A percentile compares a stretch with the other conserved stretches of the same genome.
phyloP scores from a whole-genome alignment of 2,797 vertebrate genomes.

The Margarornis squamiger region DNA sequence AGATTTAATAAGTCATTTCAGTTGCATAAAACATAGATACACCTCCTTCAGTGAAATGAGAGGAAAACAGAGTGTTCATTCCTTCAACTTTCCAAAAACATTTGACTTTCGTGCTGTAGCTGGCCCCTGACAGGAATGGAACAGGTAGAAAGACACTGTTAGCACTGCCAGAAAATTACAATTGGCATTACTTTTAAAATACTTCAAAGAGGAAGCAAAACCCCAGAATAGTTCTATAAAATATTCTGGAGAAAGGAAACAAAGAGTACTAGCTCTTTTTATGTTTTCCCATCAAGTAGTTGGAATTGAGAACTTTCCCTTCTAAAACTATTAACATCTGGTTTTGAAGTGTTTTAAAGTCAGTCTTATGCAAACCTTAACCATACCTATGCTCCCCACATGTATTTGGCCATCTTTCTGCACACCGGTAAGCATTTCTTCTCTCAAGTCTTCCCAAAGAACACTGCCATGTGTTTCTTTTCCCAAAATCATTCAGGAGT shows the following conservation, averaged over 20 bases:
- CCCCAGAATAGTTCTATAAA: neutral
- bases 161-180: neutral
- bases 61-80: neutral
- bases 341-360: neutral
- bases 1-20: conserved; percentile 30
- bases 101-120: neutral
- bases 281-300: neutral
- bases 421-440: neutral
- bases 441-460: neutral
- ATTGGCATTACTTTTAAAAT: neutral
- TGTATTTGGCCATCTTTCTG: neutral
- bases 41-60: neutral
- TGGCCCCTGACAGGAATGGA: neutral
- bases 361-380: neutral
- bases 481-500: neutral
- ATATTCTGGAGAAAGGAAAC: neutral
- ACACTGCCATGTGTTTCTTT: neutral
- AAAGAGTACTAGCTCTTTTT: neutral
- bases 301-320: neutral
- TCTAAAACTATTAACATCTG: neutral
- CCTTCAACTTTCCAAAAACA: neutral
- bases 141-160: neutral
- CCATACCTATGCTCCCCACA: neutral
- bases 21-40: neutral
- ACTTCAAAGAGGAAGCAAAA: neutral